Evolutionary conservation across 2,797 vertebrate genomes (phyloP), one percentile per base, ranked within the genome.

Genomic region (Silurus lanzhouensis): DNA sequence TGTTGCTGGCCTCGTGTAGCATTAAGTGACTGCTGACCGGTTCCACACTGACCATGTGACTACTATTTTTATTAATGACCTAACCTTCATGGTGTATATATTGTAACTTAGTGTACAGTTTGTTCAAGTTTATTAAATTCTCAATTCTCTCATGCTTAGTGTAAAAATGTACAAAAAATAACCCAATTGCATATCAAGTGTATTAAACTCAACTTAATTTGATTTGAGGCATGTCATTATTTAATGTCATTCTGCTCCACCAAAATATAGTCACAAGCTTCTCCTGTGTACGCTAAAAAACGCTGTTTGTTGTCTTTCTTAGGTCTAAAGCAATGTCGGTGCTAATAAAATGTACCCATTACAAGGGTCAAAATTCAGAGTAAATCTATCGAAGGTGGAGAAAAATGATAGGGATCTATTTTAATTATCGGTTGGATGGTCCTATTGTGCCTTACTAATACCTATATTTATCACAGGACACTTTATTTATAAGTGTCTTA

Each of bases 401-500:
- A 75, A 27, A 55, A 25, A 75, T 75, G 2, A 38, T 25, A 25
- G 22, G 46, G 22, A 74, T 74, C 48, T n/a, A 25, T 52, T 38
- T 74, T n/a, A 74, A 52, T 74, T 25, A 76, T 58, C 52, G 25
- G 57, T 7, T 38, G 6, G 57, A 60, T 22, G 27, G 3, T 38
- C 8, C 6, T 58, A 4, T 14, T 20, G 25, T 14, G n/a, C 0
- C 31, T 58, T 31, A 58, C 38, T 58, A 60, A 60, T 38, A 60
- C 17, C 52, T 31, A 60, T n/a, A n/a, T n/a, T n/a, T n/a, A n/a
- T n/a, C n/a, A n/a, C n/a, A n/a, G n/a, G n/a, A n/a, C n/a, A n/a
- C n/a, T n/a, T n/a, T n/a, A n/a, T n/a, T n/a, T n/a, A n/a, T 52
- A 44, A 74, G 27, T 84, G 87, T 85, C 82, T 79, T 84, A 81